Conservation (phyloP, 2,113 vertebrate species). For the Labeo catla region DNA sequence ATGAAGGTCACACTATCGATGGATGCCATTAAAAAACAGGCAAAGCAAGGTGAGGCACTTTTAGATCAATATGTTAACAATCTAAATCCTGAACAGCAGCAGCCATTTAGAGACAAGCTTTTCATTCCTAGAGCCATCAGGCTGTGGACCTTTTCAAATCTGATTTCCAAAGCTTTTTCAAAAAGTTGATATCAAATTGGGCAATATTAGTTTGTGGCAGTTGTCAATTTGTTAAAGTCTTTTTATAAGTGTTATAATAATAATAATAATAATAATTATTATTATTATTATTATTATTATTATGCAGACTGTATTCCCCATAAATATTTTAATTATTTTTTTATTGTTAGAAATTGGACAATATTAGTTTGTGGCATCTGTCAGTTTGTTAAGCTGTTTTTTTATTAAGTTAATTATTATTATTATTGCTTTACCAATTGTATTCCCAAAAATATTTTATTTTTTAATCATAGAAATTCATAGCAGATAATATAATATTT, state of each 20-base stretch:
- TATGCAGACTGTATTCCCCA: background rate
- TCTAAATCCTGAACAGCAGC: conserved; percentile 58
- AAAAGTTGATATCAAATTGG: background rate
- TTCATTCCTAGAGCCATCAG: conserved; percentile 41
- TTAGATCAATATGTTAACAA: conserved; percentile 71
- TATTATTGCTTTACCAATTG: too few species aligned
- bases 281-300: too few species aligned
- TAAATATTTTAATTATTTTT: background rate
- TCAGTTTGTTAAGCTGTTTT: too few species aligned
- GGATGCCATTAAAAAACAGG: conserved; percentile 74
- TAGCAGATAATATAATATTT: background rate
- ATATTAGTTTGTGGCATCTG: too few species aligned
- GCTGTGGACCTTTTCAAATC: background rate
- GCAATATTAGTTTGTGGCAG: background rate
- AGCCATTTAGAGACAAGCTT: conserved; percentile 38
- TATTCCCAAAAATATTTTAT: too few species aligned
- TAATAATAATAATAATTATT: too few species aligned
- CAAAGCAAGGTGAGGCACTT: conserved; percentile 74
- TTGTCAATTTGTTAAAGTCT: background rate
- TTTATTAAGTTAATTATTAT: too few species aligned
- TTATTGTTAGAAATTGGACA: background rate
- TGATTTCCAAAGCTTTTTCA: background rate
- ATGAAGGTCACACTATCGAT: conserved; percentile 79
- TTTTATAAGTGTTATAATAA: background rate
- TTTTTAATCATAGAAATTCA: background rate